phyloP scores from a whole-genome alignment of 2,113 vertebrate species.

The Leptosomus discolor region DNA sequence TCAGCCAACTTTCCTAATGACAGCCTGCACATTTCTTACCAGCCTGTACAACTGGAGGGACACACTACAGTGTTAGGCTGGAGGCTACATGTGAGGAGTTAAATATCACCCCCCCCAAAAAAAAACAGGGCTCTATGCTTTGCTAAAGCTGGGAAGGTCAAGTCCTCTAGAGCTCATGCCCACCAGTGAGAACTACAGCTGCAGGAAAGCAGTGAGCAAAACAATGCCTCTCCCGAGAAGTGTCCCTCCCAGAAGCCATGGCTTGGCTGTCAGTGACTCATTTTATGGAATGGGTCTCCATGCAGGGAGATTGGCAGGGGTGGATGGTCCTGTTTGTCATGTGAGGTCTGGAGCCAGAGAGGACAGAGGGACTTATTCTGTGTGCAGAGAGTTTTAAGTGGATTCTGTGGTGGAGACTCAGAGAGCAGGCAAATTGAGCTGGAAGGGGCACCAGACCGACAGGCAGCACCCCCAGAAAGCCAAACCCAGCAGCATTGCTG shows the following conservation, averaged over 20 bases:
- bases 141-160: not conserved
- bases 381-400: not conserved
- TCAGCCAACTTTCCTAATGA: not conserved
- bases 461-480: not conserved
- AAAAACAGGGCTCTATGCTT: not conserved
- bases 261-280: not conserved
- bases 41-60: not conserved
- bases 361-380: not conserved
- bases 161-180: not conserved
- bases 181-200: not conserved
- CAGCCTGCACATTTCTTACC: not conserved
- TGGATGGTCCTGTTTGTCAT: not conserved
- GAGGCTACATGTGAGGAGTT: not conserved
- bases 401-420: not conserved
- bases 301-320: not conserved
- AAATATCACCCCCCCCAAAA: not conserved
- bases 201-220: not conserved
- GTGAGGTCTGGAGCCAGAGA: not conserved
- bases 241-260: not conserved
- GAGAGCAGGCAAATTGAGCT: not conserved
- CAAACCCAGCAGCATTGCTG: not conserved
- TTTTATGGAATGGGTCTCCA: not conserved
- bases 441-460: not conserved
- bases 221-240: not conserved
- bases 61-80: not conserved